Conservation (phyloP, 2,113 vertebrate genomes). For the Melospiza georgiana region DNA sequence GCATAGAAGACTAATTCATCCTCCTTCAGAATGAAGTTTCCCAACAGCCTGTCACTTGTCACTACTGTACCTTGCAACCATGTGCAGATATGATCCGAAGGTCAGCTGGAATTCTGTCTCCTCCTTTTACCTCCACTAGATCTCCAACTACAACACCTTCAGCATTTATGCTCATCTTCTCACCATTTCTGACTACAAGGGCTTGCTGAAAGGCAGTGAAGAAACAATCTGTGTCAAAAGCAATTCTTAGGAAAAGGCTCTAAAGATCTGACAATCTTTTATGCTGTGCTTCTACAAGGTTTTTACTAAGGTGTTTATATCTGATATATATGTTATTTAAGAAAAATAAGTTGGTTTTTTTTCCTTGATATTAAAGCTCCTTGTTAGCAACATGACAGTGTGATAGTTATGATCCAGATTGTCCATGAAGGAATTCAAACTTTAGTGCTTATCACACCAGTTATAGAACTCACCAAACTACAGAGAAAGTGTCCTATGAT, state of each 20-base stretch:
- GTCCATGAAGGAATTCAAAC: background rate
- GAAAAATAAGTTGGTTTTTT: background rate
- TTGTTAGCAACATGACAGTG: background rate
- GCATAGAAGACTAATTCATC: background rate
- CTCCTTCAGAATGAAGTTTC: background rate
- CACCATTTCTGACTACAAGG: conserved; percentile 92
- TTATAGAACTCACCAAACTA: background rate
- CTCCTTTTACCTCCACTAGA: conserved; percentile 95
- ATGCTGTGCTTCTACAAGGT: background rate
- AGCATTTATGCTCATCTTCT: conserved; percentile 92
- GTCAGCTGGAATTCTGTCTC: conserved; percentile 94
- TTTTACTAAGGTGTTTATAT: background rate
- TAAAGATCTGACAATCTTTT: background rate
- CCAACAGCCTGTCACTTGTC: background rate
- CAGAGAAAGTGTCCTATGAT: background rate
- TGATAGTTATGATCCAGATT: background rate
- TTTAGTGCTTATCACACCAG: background rate
- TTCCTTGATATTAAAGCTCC: background rate
- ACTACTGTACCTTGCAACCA: conserved; percentile 87
- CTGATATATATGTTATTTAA: background rate
- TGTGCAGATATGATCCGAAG: conserved; percentile 93
- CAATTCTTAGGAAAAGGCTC: background rate
- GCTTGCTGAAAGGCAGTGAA: conserved; percentile 84
- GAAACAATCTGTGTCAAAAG: background rate
- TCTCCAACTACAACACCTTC: conserved; percentile 93